Percentiles rank a stretch among this genome's conserved stretches.
Conservation (phyloP, 2,888 invertebrate genomes). For the Aelia acuminata region DNA sequence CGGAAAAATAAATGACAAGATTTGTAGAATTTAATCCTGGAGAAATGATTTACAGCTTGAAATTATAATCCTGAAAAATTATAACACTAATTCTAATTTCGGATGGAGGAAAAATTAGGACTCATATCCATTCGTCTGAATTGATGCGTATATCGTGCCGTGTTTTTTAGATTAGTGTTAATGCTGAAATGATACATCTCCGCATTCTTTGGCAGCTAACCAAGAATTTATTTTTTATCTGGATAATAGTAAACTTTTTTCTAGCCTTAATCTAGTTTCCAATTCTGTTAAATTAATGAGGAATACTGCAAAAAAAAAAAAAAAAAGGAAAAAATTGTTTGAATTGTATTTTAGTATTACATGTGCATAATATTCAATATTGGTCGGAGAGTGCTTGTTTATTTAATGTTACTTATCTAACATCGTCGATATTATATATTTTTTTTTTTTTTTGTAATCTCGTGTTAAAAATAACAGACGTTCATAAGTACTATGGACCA, state of each 20-base stretch:
- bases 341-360: too few species aligned
- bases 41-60: background rate
- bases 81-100: background rate
- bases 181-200: background rate
- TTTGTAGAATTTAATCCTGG: background rate
- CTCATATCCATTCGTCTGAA: background rate
- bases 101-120: background rate
- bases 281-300: too few species aligned
- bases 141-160: background rate
- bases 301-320: too few species aligned
- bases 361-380: too few species aligned
- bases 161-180: background rate
- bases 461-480: too few species aligned
- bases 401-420: too few species aligned
- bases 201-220: background rate
- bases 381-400: too few species aligned
- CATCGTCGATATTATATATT: too few species aligned
- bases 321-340: too few species aligned
- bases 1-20: background rate
- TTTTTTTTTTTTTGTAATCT: too few species aligned
- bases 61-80: constrained; percentile 6
- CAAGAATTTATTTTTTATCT: background rate
- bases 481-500: too few species aligned
- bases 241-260: background rate
- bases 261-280: too few species aligned